These are phyloP conservation scores for Sinocyclocheilus maitianheensis DNA, from an alignment of 2,113 vertebrate species.

Conservation along the genomic window DNA sequence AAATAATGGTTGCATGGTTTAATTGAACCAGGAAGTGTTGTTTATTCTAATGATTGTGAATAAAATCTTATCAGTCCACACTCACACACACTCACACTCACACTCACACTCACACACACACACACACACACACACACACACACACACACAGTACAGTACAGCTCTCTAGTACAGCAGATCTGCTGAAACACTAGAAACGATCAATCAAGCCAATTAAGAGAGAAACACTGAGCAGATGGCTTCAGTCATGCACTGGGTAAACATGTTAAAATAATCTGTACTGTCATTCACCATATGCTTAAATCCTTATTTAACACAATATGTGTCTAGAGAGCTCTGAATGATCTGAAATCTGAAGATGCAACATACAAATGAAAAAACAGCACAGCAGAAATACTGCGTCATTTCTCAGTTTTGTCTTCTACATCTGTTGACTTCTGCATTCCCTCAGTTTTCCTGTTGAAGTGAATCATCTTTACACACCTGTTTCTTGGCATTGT, in stretches of 20 bases:
- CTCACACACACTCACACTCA: too few relatives aligned
- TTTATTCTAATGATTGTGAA: too few relatives aligned
- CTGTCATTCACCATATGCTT: slow-evolving; percentile 45
- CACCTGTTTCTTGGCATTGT: not conserved
- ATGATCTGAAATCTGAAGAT: not conserved
- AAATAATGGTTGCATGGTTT: too few relatives aligned
- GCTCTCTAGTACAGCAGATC: not conserved
- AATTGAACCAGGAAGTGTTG: too few relatives aligned
- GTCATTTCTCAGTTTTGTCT: not conserved
- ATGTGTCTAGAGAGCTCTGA: not conserved
- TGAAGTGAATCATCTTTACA: not conserved
- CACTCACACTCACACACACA: too few relatives aligned
- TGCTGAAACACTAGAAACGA: slow-evolving; percentile 14
- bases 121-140: not conserved
- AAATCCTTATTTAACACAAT: not conserved
- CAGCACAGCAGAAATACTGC: not conserved
- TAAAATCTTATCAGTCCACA: too few relatives aligned
- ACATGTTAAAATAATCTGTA: slow-evolving; percentile 36
- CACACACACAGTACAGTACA: not conserved
- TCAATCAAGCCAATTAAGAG: slow-evolving; percentile 32
- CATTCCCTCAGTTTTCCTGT: not conserved
- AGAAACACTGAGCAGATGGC: slow-evolving; percentile 31
- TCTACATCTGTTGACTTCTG: not conserved
- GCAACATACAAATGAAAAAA: not conserved
- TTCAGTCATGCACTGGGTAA: slow-evolving; percentile 33